Percentiles rank a stretch among this genome's conserved stretches.
These are phyloP conservation scores for Dendrocincla tyrannina DNA, from an alignment of 2,797 vertebrate genomes.

Conservation along the genomic window DNA sequence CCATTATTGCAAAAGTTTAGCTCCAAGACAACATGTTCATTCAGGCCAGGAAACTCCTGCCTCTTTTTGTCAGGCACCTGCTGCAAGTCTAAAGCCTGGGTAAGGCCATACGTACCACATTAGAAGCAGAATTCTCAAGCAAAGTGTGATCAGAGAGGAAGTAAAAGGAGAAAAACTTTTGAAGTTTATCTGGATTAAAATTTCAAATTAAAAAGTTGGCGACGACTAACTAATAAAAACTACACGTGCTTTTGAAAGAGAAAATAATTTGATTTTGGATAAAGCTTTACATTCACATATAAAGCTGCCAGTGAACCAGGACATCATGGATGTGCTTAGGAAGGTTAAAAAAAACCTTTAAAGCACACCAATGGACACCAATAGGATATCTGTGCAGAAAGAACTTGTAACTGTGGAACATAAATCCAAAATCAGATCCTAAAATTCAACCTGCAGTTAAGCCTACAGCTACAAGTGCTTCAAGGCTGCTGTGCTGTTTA, in stretches of 20 bases:
- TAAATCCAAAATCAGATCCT: neutral
- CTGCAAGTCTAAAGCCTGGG: neutral
- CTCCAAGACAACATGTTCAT: neutral
- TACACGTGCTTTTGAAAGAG: neutral
- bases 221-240: neutral
- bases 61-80: neutral
- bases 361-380: neutral
- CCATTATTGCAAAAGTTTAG: neutral
- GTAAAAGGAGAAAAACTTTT: neutral
- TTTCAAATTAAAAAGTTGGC: neutral
- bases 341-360: neutral
- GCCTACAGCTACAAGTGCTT: neutral
- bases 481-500: neutral
- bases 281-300: neutral
- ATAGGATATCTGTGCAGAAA: neutral
- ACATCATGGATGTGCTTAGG: rapidly evolving
- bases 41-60: neutral
- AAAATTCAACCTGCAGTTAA: neutral
- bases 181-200: neutral
- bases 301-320: neutral
- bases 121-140: neutral
- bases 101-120: neutral
- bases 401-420: neutral
- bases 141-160: neutral
- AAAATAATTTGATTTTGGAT: neutral